Evolutionary conservation across 2,888 invertebrate species (phyloP).

Genomic region (Xanthorhoe designata): DNA sequence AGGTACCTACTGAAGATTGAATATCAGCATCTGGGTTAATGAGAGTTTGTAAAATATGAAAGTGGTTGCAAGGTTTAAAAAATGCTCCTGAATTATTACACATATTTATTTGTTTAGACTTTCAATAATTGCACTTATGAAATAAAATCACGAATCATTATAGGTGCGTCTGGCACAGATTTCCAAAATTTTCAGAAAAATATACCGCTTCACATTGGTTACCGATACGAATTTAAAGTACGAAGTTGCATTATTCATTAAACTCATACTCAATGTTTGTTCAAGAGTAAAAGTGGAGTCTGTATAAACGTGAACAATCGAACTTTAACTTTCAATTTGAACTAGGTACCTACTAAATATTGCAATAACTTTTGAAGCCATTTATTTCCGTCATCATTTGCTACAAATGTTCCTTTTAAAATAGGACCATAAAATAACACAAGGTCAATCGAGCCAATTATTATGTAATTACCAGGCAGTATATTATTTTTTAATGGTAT

Average conservation of each 20-base stretch:
- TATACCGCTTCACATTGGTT: not conserved
- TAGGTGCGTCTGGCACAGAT: not conserved
- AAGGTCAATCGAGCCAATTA: too few relatives aligned
- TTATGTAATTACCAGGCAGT: too few relatives aligned
- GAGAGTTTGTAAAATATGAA: too few relatives aligned
- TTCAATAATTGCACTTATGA: not conserved
- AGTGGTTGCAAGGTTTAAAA: too few relatives aligned
- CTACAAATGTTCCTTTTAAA: too few relatives aligned
- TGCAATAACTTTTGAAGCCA: not conserved
- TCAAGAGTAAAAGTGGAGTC: not conserved
- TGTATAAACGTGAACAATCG: not conserved
- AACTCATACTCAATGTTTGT: not conserved
- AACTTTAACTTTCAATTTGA: not conserved
- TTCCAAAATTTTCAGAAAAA: not conserved
- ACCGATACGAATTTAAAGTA: not conserved
- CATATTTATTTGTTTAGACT: too few relatives aligned
- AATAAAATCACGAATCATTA: not conserved
- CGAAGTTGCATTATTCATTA: conserved; percentile 1
- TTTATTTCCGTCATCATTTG: not conserved
- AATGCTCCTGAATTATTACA: too few relatives aligned
- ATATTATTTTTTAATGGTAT: too few relatives aligned
- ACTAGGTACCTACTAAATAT: too few relatives aligned
- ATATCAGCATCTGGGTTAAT: too few relatives aligned
- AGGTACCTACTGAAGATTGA: too few relatives aligned
- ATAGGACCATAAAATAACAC: too few relatives aligned